Evolutionary conservation across 37 sponge, comb jelly and placozoan species (phyloP), one percentile per base, ranked within the genome.

Genomic region (Bolinopsis microptera): DNA sequence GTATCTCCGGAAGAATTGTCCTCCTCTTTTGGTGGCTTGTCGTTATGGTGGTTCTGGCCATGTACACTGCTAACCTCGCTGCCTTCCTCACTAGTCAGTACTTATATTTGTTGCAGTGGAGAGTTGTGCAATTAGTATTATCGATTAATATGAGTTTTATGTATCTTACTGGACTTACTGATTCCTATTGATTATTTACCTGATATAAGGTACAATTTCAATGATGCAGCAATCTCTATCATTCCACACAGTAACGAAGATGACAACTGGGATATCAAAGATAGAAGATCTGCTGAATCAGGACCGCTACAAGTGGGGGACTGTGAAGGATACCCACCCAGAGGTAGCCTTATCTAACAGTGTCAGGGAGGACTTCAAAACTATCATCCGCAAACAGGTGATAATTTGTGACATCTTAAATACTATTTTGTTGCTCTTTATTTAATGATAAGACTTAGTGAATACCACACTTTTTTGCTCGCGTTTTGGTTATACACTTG

Each of bases 21-120:
- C 90, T 86, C 23, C 90, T 86, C 26, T 39, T 41, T 30, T 86
- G 90, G 90, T 86, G 90, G 90, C 90, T 86, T 40, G 61, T 86
- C 0, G 90, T 86, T 34, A 39, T 86, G 41, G 61, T 86, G 0
- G 35, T 86, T 24, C 41, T 86, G 18, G 41, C 90, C 61, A 86
- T 86, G 90, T 86, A 86, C 30, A 86, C 90, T 25, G 90, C 90
- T 24, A 86, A 86, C 90, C 61, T 86, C 26, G 90, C 90, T 38
- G 90, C 90, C 13, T 86, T 86, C 61, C 61, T 86, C 0, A 86
- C 90, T 3, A 77, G 80, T 77, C 21, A 77, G 80, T 77, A 32
- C 13, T 67, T n/a, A n/a, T n/a, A n/a, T n/a, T n/a, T n/a, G n/a
- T n/a, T n/a, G n/a, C n/a, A n/a, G n/a, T n/a, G n/a, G n/a, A n/a